These are phyloP conservation scores for Nycteola revayana DNA, from an alignment of 2,888 invertebrate genomes.

Conservation along the genomic window DNA sequence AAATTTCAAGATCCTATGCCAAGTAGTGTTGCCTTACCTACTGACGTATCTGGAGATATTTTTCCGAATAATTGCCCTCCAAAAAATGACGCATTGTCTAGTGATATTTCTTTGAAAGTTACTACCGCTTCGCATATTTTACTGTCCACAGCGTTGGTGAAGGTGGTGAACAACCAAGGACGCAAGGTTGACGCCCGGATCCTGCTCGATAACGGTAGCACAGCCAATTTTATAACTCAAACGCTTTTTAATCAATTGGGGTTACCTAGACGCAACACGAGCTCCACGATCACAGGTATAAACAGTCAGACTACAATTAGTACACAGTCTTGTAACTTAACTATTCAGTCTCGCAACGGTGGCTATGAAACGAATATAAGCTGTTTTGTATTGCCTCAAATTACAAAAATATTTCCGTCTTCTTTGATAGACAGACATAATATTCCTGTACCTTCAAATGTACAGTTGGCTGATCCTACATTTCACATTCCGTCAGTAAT, in stretches of 20 bases:
- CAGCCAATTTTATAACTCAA: slow-evolving; percentile 8
- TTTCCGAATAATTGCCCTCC: neutral
- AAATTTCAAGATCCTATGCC: neutral
- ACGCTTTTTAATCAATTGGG: slow-evolving; percentile 3
- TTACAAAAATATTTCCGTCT: slow-evolving; percentile 14
- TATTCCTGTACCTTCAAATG: neutral
- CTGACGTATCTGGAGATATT: neutral
- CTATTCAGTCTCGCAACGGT: neutral
- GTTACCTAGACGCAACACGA: neutral
- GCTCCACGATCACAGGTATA: slow-evolving; percentile 10
- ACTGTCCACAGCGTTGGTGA: slow-evolving; percentile 26
- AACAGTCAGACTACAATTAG: slow-evolving; percentile 1
- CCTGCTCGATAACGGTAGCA: slow-evolving; percentile 19
- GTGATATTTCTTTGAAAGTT: neutral
- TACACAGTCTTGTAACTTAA: slow-evolving; percentile 4
- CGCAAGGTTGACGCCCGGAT: slow-evolving; percentile 7
- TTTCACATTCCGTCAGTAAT: slow-evolving; percentile 22
- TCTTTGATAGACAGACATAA: slow-evolving; percentile 3
- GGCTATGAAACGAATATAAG: slow-evolving; percentile 1
- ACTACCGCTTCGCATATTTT: slow-evolving; percentile 9
- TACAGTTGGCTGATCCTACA: slow-evolving; percentile 23
- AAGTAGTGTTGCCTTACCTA: neutral
- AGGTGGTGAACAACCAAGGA: slow-evolving; percentile 4
- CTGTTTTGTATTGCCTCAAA: no score
- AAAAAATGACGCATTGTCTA: neutral